These are phyloP conservation scores for Mirounga angustirostris DNA, from an alignment of 2,113 vertebrate genomes.

Conservation along the genomic window DNA sequence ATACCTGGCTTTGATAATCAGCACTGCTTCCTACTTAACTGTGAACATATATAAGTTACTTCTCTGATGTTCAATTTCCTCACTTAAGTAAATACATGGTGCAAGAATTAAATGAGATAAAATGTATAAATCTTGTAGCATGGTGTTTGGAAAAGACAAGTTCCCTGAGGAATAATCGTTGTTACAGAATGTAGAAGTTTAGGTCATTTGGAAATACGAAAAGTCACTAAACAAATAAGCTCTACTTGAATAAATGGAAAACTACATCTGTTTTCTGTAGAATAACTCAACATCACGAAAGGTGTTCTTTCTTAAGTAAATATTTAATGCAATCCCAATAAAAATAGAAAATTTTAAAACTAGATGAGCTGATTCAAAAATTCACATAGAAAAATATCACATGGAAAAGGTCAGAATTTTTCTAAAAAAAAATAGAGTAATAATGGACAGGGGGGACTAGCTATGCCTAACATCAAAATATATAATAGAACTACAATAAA, in stretches of 20 bases:
- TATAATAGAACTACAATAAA: neutral
- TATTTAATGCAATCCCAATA: constrained; percentile 21
- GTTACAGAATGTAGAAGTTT: neutral
- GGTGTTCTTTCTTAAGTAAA: neutral
- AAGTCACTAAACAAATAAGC: neutral
- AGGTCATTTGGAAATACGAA: neutral
- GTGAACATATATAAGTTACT: neutral
- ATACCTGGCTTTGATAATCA: neutral
- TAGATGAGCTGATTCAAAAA: neutral
- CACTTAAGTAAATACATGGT: neutral
- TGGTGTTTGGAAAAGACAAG: neutral
- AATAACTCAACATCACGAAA: neutral
- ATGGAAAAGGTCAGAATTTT: neutral
- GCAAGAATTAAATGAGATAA: neutral
- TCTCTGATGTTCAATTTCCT: neutral
- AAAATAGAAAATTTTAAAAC: neutral
- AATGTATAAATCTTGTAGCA: neutral
- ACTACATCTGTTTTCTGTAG: neutral
- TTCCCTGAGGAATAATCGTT: neutral
- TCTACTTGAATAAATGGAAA: neutral
- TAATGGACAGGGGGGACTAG: neutral
- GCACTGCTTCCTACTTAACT: neutral
- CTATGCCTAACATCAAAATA: neutral
- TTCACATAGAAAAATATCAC: neutral
- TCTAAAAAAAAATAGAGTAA: neutral